Evolutionary conservation across 2,888 invertebrate species (phyloP), one percentile per base, ranked within the genome.

Genomic region (Thera obeliscata): DNA sequence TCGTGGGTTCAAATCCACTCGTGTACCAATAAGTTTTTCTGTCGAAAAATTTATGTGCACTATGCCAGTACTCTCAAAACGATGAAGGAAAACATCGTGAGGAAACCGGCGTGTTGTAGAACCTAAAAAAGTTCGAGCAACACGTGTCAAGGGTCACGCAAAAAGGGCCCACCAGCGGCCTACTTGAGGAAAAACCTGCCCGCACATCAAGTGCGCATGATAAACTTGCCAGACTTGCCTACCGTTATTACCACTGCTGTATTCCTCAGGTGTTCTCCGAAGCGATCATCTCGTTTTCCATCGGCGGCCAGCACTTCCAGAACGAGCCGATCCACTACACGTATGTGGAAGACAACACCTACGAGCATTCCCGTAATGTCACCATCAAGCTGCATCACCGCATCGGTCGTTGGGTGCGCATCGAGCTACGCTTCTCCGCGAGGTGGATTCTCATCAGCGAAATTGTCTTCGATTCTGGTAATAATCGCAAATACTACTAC

Each of bases 361-460:
- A 97, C 86, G 97, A 98, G 87, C 95, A 94, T 70, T 96, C 98
- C 1, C 94, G 97, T 22, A 97, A 97, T 90, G 95, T 98, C 57
- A 95, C 95, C 82, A 96, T 98, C 79, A 96, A 96, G 76, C 94
- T 98, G 48, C 96, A 97, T 81, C 96, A 97, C 81, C 94, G 97
- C 58, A 95, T 98, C 61, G 98, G 97, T 38, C 95, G 95, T 80
- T 97, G 96, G 93, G 96, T 98, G 69, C 96, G 96, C 82, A 90
- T 97, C 76, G 95, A 96, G 78, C 94, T 98, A 61, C 94, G 94
- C 75, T 98, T 98, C 86, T 96, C 97, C 2, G 95, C 97, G 12
- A 94, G 96, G 64, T 98, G 98, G 98, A 96, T 98, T 77, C 96
- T 98, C 90, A 95, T 98, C 81, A 98, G 98, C 88, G 98, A 98